Evolutionary conservation across 2,797 vertebrate species (phyloP), one percentile per base, ranked within the genome.

Genomic region (Eulemur rubriventer): DNA sequence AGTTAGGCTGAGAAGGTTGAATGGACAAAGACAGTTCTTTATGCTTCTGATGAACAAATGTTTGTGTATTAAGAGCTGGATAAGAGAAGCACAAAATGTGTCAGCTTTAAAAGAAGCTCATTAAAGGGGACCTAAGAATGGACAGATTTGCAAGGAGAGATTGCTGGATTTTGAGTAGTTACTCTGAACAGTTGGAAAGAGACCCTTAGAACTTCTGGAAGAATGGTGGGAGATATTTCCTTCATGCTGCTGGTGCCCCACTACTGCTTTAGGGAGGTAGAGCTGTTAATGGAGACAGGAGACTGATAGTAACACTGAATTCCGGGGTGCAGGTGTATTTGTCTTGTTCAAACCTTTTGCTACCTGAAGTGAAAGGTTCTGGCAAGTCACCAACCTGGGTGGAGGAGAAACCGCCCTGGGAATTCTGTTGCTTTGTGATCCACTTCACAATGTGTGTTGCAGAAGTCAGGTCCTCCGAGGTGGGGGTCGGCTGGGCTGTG

Each of bases 351-450:
- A 75, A 70, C 35, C 30, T 80, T 73, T 4, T 0, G 16, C 59
- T 75, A 65, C 38, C 16, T 52, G 63, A 92, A 89, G 30, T 24
- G 6, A 70, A 79, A 72, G 20, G 12, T 67, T 89, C 43, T 38
- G 55, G 41, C 14, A n/a, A 57, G 14, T 30, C 28, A 81, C 96
- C 8, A 86, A 98, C 98, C 98, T 98, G 98, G 24, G 98, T 98
- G 63, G 97, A 98, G 26, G 98, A 97, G 96, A 98, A 98, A 17
- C 98, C 98, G 0, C 98, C 98, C 0, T 1, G 96, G 73, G 98
- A 90, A 28, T 98, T 99, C 97, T 98, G 98, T 83, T 99, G 98
- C 1, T 92, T 52, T 5, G 30, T 90, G 88, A 98, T 67, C 98
- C 98, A 98, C 57, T 81, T 97, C 2, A 97, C 96, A 2, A 98